Base-by-base conservation (phyloP, 2,113 vertebrate species). In the Austrofundulus limnaeus region DNA sequence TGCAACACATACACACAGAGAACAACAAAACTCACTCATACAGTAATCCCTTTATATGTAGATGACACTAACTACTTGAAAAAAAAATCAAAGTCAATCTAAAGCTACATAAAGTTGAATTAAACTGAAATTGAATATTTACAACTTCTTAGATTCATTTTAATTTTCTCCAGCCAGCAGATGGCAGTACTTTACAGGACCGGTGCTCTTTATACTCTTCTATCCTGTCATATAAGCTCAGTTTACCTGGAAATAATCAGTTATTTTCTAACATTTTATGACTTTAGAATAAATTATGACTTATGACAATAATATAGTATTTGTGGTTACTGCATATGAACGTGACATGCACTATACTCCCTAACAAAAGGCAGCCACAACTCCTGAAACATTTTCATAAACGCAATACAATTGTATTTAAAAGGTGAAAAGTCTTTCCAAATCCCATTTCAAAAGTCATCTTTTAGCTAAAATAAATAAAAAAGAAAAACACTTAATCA, bases 101-200 rank as follows among this genome's bases (percentile, higher is more conserved):
- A 8, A 38, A 58, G 20, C 19, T 38, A 13, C 16, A 54, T n/a
- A 45, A 10, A n/a, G n/a, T 1, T n/a, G 10, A 25, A 34, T 15
- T 7, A 28, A 28, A 28, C 25, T 4, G 3, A 28, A 4, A 28
- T 28, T 28, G 25, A 28, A 28, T 28, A 37, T 2, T 5, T n/a
- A n/a, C n/a, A n/a, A n/a, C 38, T 3, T 13, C 10, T n/a, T 23
- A 19, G 3, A n/a, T n/a, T 1, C 4, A 31, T 15, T 37, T 9
- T 20, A 11, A 10, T 2, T 53, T 2, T 2, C 41, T 46, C 13
- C 19, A 20, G 37, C 72, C 92, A 92, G 88, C 16, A 92, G 92
- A 83, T 87, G 92, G 90, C 91, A 91, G 82, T 89, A 68, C 57
- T 80, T 69, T 70, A 78, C 85, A 76, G 59, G 58, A 77, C 9